Conservation (phyloP, 2,113 vertebrate species). For the Tupaia tana region DNA sequence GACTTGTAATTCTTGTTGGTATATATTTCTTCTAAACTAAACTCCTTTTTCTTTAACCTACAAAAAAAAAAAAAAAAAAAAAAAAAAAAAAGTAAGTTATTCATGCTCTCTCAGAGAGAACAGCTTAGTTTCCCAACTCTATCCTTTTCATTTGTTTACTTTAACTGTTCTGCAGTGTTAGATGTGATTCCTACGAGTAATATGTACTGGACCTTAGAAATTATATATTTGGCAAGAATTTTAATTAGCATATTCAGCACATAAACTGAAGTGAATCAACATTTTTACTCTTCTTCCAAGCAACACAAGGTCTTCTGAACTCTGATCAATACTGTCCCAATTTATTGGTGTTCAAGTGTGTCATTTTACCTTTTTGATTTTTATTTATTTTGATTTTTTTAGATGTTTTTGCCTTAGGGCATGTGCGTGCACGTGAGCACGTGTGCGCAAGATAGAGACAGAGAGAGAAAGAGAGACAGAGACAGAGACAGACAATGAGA, state of each 20-base stretch:
- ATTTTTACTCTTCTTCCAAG: not conserved
- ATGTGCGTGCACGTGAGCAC: too few species aligned
- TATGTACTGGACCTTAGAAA: not conserved
- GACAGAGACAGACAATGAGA: too few species aligned
- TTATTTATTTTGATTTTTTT: too few species aligned
- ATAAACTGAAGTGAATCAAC: not conserved
- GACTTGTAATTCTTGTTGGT: constrained; percentile 98
- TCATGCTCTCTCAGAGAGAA: not conserved
- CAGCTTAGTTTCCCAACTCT: not conserved
- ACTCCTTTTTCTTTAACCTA: constrained; percentile 97
- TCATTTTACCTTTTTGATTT: not conserved
- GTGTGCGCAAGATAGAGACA: too few species aligned
- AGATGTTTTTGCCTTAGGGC: too few species aligned
- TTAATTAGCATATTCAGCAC: constrained; percentile 3
- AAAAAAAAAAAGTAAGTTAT: constrained; percentile 65
- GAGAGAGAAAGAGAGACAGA: too few species aligned
- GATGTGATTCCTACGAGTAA: not conserved
- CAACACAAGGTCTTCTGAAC: not conserved
- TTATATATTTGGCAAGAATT: not conserved
- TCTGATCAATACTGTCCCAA: not conserved
- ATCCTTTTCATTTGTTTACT: not conserved
- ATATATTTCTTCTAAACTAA: constrained; percentile 99
- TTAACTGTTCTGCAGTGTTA: not conserved
- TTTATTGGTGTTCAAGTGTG: not conserved
- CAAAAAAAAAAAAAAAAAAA: constrained; percentile 77